phyloP scores from a whole-genome alignment of 1,140 invertebrate species.

The Heliconius nattereri region DNA sequence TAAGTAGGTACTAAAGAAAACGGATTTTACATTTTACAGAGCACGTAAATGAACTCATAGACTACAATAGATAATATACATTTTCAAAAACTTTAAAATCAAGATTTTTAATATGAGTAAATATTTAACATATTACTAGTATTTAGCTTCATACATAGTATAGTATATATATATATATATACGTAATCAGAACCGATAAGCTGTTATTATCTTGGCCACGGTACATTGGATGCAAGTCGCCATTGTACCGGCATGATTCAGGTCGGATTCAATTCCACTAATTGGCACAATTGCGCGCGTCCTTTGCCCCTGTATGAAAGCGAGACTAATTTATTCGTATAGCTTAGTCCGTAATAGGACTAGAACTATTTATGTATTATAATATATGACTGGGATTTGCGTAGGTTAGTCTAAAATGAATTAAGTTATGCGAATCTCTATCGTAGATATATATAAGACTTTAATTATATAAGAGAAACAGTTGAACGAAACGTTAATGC shows the following conservation, averaged over 20 bases:
- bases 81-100: too few relatives aligned
- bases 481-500: background rate
- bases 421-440: too few relatives aligned
- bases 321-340: slow-evolving; percentile 38
- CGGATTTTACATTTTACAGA: too few relatives aligned
- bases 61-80: too few relatives aligned
- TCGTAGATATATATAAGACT: too few relatives aligned
- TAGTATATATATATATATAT: background rate
- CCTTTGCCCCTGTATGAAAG: slow-evolving; percentile 53
- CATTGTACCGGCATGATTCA: slow-evolving; percentile 45
- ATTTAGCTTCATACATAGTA: background rate
- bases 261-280: slow-evolving; percentile 47
- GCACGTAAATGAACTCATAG: too few relatives aligned
- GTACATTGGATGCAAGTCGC: slow-evolving; percentile 34
- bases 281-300: slow-evolving; percentile 62
- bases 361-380: too few relatives aligned
- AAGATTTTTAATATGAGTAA: too few relatives aligned
- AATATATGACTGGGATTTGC: background rate
- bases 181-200: slow-evolving; percentile 7
- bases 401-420: background rate
- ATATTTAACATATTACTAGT: background rate
- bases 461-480: background rate
- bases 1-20: too few relatives aligned
- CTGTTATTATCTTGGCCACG: slow-evolving; percentile 14
- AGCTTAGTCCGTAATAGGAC: slow-evolving; percentile 18